Evolutionary conservation across 1,140 invertebrate species (phyloP).

Genomic region (Brachystomella parvula): DNA sequence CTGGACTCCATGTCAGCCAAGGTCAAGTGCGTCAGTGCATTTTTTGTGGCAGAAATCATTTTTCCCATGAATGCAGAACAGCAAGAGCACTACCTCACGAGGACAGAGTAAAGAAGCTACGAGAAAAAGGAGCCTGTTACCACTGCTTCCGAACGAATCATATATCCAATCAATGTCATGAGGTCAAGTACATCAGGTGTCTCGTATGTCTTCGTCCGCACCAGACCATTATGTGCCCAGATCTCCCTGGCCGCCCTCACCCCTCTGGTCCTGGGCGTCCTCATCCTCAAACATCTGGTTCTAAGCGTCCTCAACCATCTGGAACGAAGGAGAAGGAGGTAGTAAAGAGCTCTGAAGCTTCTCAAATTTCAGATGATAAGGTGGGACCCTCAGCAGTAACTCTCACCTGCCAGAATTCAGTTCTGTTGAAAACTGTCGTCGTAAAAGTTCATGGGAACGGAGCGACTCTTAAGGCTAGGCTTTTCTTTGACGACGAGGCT

Average conservation of each 20-base stretch:
- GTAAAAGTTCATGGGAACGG: neutral
- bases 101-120: neutral
- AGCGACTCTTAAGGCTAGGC: neutral
- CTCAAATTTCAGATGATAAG: too few relatives aligned
- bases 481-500: conserved; percentile 3
- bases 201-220: neutral
- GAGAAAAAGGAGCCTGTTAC: conserved; percentile 2
- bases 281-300: too few relatives aligned
- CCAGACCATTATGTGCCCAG: conserved; percentile 2
- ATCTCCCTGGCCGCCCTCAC: too few relatives aligned
- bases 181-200: conserved; percentile 7
- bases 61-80: neutral
- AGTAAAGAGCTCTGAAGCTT: too few relatives aligned
- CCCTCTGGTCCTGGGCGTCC: too few relatives aligned
- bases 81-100: neutral
- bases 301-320: too few relatives aligned
- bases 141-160: conserved; percentile 7
- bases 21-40: neutral
- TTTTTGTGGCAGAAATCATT: conserved; percentile 14
- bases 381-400: neutral
- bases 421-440: neutral
- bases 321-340: neutral
- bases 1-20: neutral
- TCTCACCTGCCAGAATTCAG: neutral
- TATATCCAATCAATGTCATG: neutral